These are phyloP conservation scores for Acanthornis magna DNA, from an alignment of 2,797 vertebrate species.

Conservation along the genomic window DNA sequence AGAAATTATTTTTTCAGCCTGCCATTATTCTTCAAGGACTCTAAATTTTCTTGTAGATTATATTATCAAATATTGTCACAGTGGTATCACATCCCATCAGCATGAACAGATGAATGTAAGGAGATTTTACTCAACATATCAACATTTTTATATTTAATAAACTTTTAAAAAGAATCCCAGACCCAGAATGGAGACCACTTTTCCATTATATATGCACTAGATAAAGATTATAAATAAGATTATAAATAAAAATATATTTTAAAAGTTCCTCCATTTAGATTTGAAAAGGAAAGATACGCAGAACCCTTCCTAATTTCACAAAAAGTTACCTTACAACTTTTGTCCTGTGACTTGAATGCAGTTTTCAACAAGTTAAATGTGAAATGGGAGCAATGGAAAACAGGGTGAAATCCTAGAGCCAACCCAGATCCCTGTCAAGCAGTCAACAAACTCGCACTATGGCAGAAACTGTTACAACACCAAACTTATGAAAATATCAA, in stretches of 20 bases:
- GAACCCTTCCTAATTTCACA: conserved; percentile 28
- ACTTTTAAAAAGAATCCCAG: conserved; percentile 8
- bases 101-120: conserved; percentile 2
- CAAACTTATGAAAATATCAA: background rate
- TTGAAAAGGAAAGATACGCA: background rate
- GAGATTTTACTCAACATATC: conserved; percentile 34
- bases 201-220: background rate
- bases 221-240: no score
- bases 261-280: background rate
- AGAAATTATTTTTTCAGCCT: background rate
- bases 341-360: background rate
- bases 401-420: background rate
- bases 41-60: background rate
- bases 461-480: background rate
- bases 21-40: background rate
- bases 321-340: background rate
- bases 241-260: conserved; percentile 28
- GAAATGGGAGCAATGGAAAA: conserved; percentile 42
- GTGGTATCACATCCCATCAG: background rate
- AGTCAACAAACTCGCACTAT: background rate
- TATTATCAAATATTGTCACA: background rate
- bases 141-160: conserved; percentile 29
- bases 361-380: conserved; percentile 7
- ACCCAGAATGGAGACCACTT: conserved; percentile 14
- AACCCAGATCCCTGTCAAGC: background rate